A percentile compares a stretch with the other conserved stretches of the same genome.
Evolutionary conservation across 2,888 invertebrate genomes (phyloP).

Genomic region (Ferdinandea cuprea): DNA sequence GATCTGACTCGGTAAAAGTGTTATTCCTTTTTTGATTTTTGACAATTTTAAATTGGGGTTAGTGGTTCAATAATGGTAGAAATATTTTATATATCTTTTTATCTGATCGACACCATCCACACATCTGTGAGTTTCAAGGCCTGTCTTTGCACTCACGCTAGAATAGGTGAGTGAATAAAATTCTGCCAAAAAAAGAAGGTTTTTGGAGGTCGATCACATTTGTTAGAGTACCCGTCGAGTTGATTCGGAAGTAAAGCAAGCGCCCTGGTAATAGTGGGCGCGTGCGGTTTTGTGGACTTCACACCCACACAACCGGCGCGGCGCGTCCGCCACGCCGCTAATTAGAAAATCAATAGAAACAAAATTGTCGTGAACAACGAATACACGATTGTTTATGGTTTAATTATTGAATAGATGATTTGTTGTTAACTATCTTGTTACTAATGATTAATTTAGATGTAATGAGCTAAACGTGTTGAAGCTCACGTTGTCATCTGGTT

Average conservation of each 20-base stretch:
- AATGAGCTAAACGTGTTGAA: not conserved
- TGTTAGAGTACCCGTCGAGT: no score
- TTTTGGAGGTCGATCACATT: no score
- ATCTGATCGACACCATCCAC: not conserved
- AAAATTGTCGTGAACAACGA: no score
- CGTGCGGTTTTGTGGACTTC: not conserved
- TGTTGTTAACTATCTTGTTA: not conserved
- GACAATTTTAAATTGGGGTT: not conserved
- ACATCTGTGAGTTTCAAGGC: not conserved
- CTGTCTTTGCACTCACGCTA: not conserved
- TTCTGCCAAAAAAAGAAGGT: no score
- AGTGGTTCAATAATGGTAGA: not conserved
- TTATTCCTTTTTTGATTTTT: no score
- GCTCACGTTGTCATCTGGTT: conserved; percentile 2
- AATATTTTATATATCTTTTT: not conserved
- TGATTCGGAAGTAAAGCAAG: no score
- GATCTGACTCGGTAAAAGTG: no score
- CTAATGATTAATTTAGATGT: not conserved
- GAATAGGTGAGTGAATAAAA: no score
- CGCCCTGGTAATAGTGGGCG: no score
- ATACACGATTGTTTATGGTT: not conserved
- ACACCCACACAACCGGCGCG: no score
- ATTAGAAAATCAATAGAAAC: not conserved
- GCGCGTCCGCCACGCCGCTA: not conserved
- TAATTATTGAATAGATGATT: not conserved